Percentiles rank a stretch among this genome's conserved stretches.
phyloP scores from a whole-genome alignment of 2,113 vertebrate genomes.

The Chitala chitala region DNA sequence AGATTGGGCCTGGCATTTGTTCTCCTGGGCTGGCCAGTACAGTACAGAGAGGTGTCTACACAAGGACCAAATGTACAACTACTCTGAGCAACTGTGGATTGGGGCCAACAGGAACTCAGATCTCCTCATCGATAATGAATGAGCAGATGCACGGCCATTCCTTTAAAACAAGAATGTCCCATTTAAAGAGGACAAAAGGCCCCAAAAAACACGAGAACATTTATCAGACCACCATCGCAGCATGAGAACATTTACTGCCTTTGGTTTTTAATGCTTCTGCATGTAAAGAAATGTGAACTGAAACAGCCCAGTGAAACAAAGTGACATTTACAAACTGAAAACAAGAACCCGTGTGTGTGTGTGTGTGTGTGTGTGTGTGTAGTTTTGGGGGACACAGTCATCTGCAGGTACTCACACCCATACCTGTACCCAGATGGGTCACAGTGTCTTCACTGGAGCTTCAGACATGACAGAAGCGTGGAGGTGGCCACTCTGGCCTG shows the following conservation, averaged over 20 bases:
- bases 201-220: neutral
- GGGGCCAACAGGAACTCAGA: neutral
- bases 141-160: neutral
- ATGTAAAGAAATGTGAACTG: neutral
- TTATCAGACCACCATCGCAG: no score
- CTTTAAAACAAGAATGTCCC: no score
- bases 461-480: no score
- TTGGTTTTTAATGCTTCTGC: neutral
- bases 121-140: neutral
- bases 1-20: neutral
- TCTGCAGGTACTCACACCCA: neutral
- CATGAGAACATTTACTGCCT: neutral
- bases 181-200: neutral
- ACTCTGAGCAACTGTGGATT: neutral
- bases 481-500: neutral
- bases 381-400: no score
- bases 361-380: no score
- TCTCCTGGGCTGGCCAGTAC: neutral
- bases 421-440: neutral
- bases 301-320: neutral
- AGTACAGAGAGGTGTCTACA: neutral
- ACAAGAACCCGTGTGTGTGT: no score
- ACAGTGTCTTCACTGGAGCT: neutral
- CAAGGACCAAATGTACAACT: neutral
- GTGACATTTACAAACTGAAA: no score